Evolutionary conservation across 2,888 invertebrate species (phyloP).

Genomic region (Standfussiana lucernea): DNA sequence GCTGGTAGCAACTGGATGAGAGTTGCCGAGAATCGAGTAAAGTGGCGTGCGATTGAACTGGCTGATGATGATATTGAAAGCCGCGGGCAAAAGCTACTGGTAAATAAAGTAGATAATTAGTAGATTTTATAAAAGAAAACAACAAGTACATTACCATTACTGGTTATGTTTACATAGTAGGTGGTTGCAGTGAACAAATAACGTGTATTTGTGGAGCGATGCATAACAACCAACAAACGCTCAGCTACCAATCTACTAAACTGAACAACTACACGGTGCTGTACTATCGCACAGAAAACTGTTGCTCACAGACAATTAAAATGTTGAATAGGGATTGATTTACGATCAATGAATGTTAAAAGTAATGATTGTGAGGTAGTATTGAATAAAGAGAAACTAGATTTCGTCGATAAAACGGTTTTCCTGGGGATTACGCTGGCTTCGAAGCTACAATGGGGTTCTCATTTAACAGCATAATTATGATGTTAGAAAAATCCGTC

Average conservation of each 20-base stretch:
- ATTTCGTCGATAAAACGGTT: too few relatives aligned
- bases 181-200: constrained; percentile 45
- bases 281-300: constrained; percentile 31
- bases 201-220: constrained; percentile 36
- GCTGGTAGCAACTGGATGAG: too few relatives aligned
- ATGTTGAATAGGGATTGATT: neutral
- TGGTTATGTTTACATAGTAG: constrained; percentile 1
- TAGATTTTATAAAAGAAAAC: neutral
- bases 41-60: neutral
- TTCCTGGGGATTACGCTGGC: too few relatives aligned
- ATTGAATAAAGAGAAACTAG: too few relatives aligned
- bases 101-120: neutral
- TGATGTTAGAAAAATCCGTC: too few relatives aligned
- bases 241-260: constrained; percentile 49
- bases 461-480: too few relatives aligned
- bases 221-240: constrained; percentile 57
- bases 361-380: too few relatives aligned
- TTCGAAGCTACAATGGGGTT: too few relatives aligned
- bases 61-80: neutral
- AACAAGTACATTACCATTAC: neutral
- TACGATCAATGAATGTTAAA: neutral
- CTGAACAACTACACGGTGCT: constrained; percentile 40
- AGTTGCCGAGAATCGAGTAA: too few relatives aligned
- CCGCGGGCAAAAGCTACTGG: neutral
- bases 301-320: neutral